Base-by-base conservation (phyloP, 2,888 invertebrate genomes). In the Lithophane socia region DNA sequence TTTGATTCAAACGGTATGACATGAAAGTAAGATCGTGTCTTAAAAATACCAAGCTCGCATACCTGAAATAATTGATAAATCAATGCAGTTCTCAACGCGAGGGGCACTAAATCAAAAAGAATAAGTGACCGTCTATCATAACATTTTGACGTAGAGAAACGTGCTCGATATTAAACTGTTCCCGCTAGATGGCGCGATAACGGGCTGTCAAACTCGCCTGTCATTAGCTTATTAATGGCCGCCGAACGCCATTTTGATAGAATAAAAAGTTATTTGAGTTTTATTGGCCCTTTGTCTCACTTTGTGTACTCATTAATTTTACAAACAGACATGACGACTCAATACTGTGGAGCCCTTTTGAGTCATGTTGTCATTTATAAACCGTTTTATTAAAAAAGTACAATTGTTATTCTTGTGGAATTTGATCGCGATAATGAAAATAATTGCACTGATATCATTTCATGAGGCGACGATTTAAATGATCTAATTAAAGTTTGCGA, bases 171-270 rank as follows among this genome's bases (percentile, higher is more conserved):
- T 95, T 94, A 95, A 95, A 94, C 94, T 93, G 94, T 94, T 94
- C 89, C 92, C 94, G 93, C 93, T 95, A 96, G 96, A 96, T 96
- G 95, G 94, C 95, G 95, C 94, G 96, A 96, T 96, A 96, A 95
- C 91, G 90, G 91, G 91, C 96, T 94, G 96, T 96, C 96, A 95
- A 94, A 94, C 94, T 93, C 89, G 92, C 91, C 95, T 96, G 96
- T 96, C 96, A 95, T 94, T 96, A 95, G 89, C 92, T 94, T 96
- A 96, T 95, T 96, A 96, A 96, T 96, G 94, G 92, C 94, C 87
- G 84, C 87, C 86, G 90, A 91, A 90, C 90, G 87, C 90, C 92
- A 91, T 93, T 92, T 93, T 93, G 94, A 94, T 94, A 92, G 93
- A 93, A 92, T 92, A 93, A 92, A 91, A 90, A 90, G 90, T 92